These are phyloP conservation scores for Tuberolachnus salignus DNA, from an alignment of 2,888 invertebrate genomes.

Conservation along the genomic window DNA sequence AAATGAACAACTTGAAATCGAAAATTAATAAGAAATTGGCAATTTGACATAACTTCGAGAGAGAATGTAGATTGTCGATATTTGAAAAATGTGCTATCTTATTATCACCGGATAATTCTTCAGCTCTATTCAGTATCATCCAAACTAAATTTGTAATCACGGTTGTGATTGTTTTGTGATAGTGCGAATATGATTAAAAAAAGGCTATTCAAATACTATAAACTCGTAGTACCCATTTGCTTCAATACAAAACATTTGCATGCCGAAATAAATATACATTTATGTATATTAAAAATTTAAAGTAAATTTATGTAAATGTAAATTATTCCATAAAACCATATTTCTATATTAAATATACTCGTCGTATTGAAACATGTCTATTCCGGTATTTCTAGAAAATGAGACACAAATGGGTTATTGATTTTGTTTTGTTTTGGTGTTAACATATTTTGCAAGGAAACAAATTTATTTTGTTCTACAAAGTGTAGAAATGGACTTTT, in stretches of 20 bases:
- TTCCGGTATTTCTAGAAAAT: not conserved
- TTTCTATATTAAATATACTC: not conserved
- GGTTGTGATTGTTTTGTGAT: too few relatives aligned
- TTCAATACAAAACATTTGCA: too few relatives aligned
- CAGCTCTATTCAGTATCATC: too few relatives aligned
- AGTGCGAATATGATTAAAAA: too few relatives aligned
- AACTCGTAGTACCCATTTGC: too few relatives aligned
- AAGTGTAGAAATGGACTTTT: slow-evolving; percentile 37
- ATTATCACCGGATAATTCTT: slow-evolving; percentile 1
- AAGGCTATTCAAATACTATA: too few relatives aligned
- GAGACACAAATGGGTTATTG: slow-evolving; percentile 4
- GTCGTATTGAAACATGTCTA: not conserved
- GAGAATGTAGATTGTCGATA: not conserved
- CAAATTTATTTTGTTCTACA: not conserved
- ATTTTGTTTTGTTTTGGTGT: not conserved
- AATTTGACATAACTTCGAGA: not conserved
- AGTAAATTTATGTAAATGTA: not conserved
- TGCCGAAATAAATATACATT: too few relatives aligned
- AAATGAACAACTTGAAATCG: not conserved
- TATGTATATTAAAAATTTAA: too few relatives aligned
- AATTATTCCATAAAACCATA: not conserved
- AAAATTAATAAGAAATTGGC: not conserved
- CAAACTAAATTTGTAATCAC: too few relatives aligned
- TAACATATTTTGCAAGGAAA: not conserved
- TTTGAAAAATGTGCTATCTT: not conserved